A percentile compares a stretch with the other conserved stretches of the same genome.
These are phyloP conservation scores for Choreutis nemorana DNA, from an alignment of 2,888 invertebrate species.

Conservation along the genomic window DNA sequence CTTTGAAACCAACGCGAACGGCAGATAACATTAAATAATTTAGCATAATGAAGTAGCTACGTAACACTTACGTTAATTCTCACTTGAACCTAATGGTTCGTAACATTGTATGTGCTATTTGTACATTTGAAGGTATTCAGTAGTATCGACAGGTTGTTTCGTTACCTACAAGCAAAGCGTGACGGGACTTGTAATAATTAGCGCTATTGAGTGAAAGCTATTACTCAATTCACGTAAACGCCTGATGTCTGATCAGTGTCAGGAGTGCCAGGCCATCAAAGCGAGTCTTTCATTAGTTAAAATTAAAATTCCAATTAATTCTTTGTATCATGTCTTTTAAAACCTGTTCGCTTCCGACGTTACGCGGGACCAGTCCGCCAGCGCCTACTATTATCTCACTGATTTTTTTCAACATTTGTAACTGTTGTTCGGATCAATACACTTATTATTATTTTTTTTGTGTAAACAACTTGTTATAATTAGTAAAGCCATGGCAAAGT, in stretches of 20 bases:
- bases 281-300: constrained; percentile 42
- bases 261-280: constrained; percentile 18
- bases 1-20: too few relatives aligned
- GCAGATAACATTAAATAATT: too few relatives aligned
- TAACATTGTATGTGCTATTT: too few relatives aligned
- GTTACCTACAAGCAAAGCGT: constrained; percentile 53
- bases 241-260: constrained; percentile 19
- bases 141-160: constrained; percentile 18
- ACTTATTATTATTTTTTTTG: too few relatives aligned
- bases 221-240: constrained; percentile 45
- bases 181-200: constrained; percentile 39
- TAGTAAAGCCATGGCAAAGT: too few relatives aligned
- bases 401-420: too few relatives aligned
- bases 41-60: too few relatives aligned
- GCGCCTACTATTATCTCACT: constrained; percentile 29
- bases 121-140: too few relatives aligned
- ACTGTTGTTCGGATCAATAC: too few relatives aligned
- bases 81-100: constrained; percentile 10
- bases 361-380: constrained; percentile 49
- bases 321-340: constrained; percentile 31
- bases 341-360: constrained; percentile 62
- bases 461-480: too few relatives aligned
- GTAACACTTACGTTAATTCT: too few relatives aligned
- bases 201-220: constrained; percentile 48
- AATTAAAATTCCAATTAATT: constrained; percentile 54